Base-by-base conservation (phyloP, 2,113 vertebrate genomes). In the Myiopsitta monachus region DNA sequence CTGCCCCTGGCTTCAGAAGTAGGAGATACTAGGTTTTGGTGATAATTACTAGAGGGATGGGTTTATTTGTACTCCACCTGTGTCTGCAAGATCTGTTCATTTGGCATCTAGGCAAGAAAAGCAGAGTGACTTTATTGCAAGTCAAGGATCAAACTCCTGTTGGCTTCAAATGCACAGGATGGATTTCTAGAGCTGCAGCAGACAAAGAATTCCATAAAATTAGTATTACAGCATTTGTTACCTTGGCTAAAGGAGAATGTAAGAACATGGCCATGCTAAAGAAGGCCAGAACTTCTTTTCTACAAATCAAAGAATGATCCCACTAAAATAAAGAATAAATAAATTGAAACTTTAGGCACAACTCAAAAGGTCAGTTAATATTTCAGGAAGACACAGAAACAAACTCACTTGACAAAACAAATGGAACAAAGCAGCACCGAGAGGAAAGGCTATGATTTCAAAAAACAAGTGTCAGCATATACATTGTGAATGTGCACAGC, bases 81-180 rank as follows among this genome's bases (percentile, higher is more conserved):
- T 21, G 19, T 33, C 83, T 87, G 38, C 39, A 92, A 83, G 69
- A 92, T 67, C 57, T 94, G 69, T 52, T 78, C 91, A 54, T 87
- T 92, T 87, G 59, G 63, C 51, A 62, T 64, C 39, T 86, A 82
- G 94, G 83, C n/a, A 88, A 92, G 39, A 95, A 74, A 92, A 90
- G 76, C 22, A 61, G 41, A 92, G 66, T 79, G 75, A 94, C 74
- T 85, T 86, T 19, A 86, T 28, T 84, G 72, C 63, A 94, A 88
- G 57, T 57, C 76, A 83, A 30, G 4, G 17, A 73, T 82, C 33
- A 76, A 91, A 90, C 33, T 91, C 88, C 33, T 52, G 9, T 28
- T 76, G 86, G 73, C 52, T 94, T 91, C 88, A 94, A 76, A 82
- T 85, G 52, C 46, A 28, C 28, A 43, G 28, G 10, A 91, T 73